Base-by-base conservation (phyloP, 2,888 invertebrate genomes). In the Amblyteles armatorius region DNA sequence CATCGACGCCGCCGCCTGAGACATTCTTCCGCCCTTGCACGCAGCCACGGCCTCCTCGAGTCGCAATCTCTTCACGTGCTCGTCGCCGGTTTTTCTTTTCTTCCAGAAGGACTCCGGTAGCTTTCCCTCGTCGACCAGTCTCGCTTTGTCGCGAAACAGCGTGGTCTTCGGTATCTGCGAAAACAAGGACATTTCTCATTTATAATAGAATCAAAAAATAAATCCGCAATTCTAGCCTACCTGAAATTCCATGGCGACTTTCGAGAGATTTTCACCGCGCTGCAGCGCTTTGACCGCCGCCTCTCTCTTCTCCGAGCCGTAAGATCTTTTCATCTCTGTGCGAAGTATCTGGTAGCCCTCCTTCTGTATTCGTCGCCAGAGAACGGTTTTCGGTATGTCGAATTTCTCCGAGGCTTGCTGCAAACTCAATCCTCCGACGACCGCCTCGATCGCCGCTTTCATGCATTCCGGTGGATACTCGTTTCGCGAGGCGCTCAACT, bases 321-420 rank as follows among this genome's bases (percentile, higher is more conserved):
- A 94, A 5, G 91, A 90, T 68, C 91, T 92, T 55, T 91, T 92
- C 80, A 88, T 87, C 74, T 93, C 93, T 0, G 90, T 87, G 67
- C 93, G 91, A 16, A 91, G 80, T 69, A 91, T 91, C 74, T 91
- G 89, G 87, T 90, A 92, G 0, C 93, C 92, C 83, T 94, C 93
- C 86, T 94, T 94, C 80, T 94, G 94, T 83, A 94, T 94, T 84
- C 94, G 90, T 76, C 94, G 89, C 94, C 94, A 94, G 26, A 94
- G 90, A 16, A 94, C 94, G 26, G 94, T 94, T 90, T 94, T 94
- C 16, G 94, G 94, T 84, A 94, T 94, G 55, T 92, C 91, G 85
- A 90, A 94, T 89, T 92, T 91, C 83, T 94, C 94, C 22, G 94
- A 91, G 44, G 94, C 94, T 73, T 93, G 92, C 84, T 94, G 94